Evolutionary conservation across 1,140 invertebrate genomes (phyloP).

Genomic region (Steinernema khuongi): DNA sequence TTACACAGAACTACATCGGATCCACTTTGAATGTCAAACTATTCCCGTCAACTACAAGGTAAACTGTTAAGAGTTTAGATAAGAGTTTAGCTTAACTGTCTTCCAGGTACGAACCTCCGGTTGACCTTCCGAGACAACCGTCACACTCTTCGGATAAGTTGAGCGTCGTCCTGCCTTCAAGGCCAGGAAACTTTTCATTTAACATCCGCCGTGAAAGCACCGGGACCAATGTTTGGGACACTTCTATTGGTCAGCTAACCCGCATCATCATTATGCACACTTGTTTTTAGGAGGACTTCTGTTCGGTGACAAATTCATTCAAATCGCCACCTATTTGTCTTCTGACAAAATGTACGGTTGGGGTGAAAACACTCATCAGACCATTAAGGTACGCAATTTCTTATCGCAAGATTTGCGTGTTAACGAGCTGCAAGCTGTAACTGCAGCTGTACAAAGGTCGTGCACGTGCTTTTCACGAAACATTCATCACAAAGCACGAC

Average conservation of each 20-base stretch:
- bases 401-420: too few relatives aligned
- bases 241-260: constrained; percentile 40
- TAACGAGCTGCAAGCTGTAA: too few relatives aligned
- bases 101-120: constrained; percentile 31
- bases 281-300: constrained; percentile 45
- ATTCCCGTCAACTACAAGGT: not conserved
- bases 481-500: not conserved
- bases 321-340: constrained; percentile 58
- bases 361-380: constrained; percentile 60
- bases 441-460: constrained; percentile 33
- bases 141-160: constrained; percentile 29
- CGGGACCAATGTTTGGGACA: constrained; percentile 39
- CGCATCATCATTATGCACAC: constrained; percentile 7
- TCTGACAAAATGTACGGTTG: constrained; percentile 60
- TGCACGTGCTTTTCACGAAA: constrained; percentile 11
- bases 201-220: constrained; percentile 37
- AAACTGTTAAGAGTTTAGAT: not conserved
- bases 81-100: constrained; percentile 5
- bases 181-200: constrained; percentile 42
- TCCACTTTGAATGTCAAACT: not conserved
- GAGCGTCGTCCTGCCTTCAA: constrained; percentile 20
- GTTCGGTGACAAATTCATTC: constrained; percentile 60
- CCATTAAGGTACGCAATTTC: constrained; percentile 51
- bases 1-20: not conserved
- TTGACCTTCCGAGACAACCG: constrained; percentile 25